A percentile compares a stretch with the other conserved stretches of the same genome.
These are phyloP conservation scores for Protosalanx chinensis DNA, from an alignment of 2,797 vertebrate species.

Conservation along the genomic window DNA sequence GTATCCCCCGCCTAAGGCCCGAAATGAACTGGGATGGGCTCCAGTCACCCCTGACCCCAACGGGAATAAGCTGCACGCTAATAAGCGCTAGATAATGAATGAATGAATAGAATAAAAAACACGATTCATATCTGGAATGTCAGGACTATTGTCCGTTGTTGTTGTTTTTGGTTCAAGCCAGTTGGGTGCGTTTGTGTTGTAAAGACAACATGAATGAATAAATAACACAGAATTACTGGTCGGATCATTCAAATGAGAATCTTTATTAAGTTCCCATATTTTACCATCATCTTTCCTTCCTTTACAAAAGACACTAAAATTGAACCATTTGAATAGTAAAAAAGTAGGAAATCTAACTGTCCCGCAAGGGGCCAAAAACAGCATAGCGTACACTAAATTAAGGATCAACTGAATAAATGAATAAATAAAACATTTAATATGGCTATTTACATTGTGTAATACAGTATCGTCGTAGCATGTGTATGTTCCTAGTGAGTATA, in stretches of 20 bases:
- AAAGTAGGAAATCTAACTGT: slow-evolving; percentile 46
- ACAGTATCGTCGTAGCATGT: slow-evolving; percentile 20
- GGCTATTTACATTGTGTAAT: slow-evolving; percentile 35
- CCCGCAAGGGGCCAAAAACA: slow-evolving; percentile 29
- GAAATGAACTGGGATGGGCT: too few relatives aligned
- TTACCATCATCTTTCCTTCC: slow-evolving; percentile 24
- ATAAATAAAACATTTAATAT: slow-evolving; percentile 48
- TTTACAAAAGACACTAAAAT: slow-evolving; percentile 37
- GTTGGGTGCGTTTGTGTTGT: background rate
- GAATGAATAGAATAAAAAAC: too few relatives aligned
- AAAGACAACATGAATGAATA: background rate
- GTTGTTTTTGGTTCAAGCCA: too few relatives aligned
- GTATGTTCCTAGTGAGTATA: slow-evolving; percentile 36
- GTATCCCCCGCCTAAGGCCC: too few relatives aligned
- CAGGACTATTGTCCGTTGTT: too few relatives aligned
- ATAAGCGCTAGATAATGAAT: too few relatives aligned
- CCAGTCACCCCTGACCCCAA: too few relatives aligned
- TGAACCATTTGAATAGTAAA: slow-evolving; percentile 34
- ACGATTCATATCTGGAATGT: too few relatives aligned
- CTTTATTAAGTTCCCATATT: slow-evolving; percentile 51
- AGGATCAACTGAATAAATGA: slow-evolving; percentile 34
- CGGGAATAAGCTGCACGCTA: too few relatives aligned
- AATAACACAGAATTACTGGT: background rate
- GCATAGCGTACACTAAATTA: slow-evolving; percentile 35
- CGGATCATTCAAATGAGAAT: slow-evolving; percentile 36